A percentile compares a stretch with the other conserved stretches of the same genome.
Evolutionary conservation across 2,888 invertebrate genomes (phyloP).

Genomic region (Rhingia rostrata): DNA sequence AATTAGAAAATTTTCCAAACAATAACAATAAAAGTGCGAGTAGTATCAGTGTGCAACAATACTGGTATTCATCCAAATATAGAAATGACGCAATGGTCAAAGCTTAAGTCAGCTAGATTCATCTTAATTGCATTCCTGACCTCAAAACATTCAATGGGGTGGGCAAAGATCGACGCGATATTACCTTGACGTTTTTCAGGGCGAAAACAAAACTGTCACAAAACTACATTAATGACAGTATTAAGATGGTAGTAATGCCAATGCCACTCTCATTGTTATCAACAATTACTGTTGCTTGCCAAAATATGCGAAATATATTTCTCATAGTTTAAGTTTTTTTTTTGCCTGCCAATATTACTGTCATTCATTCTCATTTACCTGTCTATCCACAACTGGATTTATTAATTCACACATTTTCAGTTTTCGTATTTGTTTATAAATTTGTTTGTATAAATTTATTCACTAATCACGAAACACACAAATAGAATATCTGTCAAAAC

Average conservation of each 20-base stretch:
- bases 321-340: neutral
- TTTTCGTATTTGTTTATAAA: slow-evolving; percentile 3
- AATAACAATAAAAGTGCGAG: slow-evolving; percentile 2
- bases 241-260: neutral
- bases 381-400: slow-evolving; percentile 66
- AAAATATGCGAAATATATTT: neutral
- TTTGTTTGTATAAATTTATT: slow-evolving; percentile 25
- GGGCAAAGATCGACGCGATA: slow-evolving; percentile 1
- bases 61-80: slow-evolving; percentile 31
- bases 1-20: slow-evolving; percentile 23
- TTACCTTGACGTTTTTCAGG: slow-evolving; percentile 35
- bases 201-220: neutral
- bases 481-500: slow-evolving; percentile 15
- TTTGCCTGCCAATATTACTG: slow-evolving; percentile 12
- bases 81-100: slow-evolving; percentile 35
- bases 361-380: slow-evolving; percentile 57
- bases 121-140: slow-evolving; percentile 38
- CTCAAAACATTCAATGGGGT: slow-evolving; percentile 23
- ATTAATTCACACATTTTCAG: slow-evolving; percentile 75
- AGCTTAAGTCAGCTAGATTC: neutral
- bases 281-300: neutral
- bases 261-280: neutral
- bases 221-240: slow-evolving; percentile 4
- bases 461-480: neutral
- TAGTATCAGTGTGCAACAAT: neutral